A percentile compares a stretch with the other conserved stretches of the same genome.
Conservation (phyloP, 2,113 vertebrate genomes). For the Phrynosoma platyrhinos region DNA sequence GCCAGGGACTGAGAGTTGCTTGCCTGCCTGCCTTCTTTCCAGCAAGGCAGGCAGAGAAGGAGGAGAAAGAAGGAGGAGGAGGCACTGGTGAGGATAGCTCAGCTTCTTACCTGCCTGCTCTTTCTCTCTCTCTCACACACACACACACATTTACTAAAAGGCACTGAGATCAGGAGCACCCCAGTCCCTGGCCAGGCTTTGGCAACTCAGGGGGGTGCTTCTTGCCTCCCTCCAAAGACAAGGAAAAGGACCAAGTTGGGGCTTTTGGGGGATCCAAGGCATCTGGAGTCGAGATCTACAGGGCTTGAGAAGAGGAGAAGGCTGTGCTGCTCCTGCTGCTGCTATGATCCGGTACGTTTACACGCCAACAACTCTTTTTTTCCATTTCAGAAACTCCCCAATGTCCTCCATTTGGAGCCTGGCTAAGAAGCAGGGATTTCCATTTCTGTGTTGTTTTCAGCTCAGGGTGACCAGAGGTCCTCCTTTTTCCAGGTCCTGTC, state of each 20-base stretch:
- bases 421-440: no score
- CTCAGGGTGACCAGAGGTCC: no score
- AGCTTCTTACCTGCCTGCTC: not conserved
- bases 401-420: no score
- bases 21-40: slow-evolving; percentile 15
- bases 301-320: no score
- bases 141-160: not conserved
- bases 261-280: slow-evolving; percentile 22
- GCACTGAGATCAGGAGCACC: not conserved
- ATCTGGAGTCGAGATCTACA: no score
- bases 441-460: no score
- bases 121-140: not conserved
- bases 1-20: slow-evolving; percentile 32
- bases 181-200: no score
- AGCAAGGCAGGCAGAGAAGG: slow-evolving; percentile 3
- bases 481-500: no score
- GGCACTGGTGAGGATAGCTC: not conserved
- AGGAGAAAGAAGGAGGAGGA: no score
- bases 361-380: no score
- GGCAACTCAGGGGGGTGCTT: no score
- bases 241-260: slow-evolving; percentile 2
- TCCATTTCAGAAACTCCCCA: no score
- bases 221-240: not conserved
- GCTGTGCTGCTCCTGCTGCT: not conserved
- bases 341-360: slow-evolving; percentile 28